Percentiles rank a stretch among this genome's conserved stretches.
Conservation (phyloP, 1,140 invertebrate genomes). For the Papilio aristodemus region DNA sequence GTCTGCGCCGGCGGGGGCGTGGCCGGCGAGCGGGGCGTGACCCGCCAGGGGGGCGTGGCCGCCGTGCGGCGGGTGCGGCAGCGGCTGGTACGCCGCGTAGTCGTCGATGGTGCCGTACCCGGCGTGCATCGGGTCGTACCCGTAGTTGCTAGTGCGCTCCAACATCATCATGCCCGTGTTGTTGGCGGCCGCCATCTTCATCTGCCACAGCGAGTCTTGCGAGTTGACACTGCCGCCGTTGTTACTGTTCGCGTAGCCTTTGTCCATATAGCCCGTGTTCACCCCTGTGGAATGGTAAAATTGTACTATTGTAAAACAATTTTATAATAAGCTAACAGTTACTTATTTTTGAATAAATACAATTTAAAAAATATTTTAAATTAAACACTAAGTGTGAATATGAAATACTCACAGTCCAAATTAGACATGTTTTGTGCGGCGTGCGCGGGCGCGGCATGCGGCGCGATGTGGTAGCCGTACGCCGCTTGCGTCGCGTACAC, state of each 20-base stretch:
- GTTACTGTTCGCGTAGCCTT: slow-evolving; percentile 95
- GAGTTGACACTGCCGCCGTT: slow-evolving; percentile 96
- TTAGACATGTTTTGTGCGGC: slow-evolving; percentile 84
- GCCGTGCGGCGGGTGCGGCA: slow-evolving; percentile 85
- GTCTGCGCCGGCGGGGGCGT: slow-evolving; percentile 84
- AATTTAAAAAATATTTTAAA: too few relatives aligned
- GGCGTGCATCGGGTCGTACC: slow-evolving; percentile 90
- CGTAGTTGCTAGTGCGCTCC: slow-evolving; percentile 84
- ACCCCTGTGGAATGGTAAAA: slow-evolving; percentile 71
- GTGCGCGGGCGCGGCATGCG: slow-evolving; percentile 68
- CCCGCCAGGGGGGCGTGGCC: slow-evolving; percentile 87
- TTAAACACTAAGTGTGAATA: too few relatives aligned
- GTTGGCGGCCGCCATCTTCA: slow-evolving; percentile 90
- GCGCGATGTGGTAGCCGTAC: slow-evolving; percentile 88
- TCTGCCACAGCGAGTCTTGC: slow-evolving; percentile 96
- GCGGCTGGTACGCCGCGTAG: slow-evolving; percentile 91
- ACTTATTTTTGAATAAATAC: too few relatives aligned
- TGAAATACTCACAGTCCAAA: slow-evolving; percentile 85
- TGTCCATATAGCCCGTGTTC: slow-evolving; percentile 94
- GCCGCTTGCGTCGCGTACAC: slow-evolving; percentile 91
- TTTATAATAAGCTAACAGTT: too few relatives aligned
- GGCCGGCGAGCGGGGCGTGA: slow-evolving; percentile 84
- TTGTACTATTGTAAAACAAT: not conserved
- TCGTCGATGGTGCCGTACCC: slow-evolving; percentile 91
- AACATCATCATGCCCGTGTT: slow-evolving; percentile 82